These are phyloP conservation scores for Megalurothrips usitatus DNA, from an alignment of 2,888 invertebrate genomes.

Conservation along the genomic window DNA sequence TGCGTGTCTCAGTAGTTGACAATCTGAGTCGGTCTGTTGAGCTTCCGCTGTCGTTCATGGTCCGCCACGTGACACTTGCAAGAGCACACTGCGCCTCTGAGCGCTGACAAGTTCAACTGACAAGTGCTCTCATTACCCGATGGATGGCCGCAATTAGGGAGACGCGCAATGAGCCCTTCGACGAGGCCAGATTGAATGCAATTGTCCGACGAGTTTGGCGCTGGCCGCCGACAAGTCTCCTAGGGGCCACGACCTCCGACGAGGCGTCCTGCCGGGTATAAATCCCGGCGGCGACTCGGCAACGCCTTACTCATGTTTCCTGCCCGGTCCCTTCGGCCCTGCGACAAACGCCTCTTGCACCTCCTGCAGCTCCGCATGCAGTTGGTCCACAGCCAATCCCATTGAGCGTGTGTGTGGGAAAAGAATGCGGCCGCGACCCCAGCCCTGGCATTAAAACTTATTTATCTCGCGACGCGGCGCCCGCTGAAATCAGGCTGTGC, in stretches of 20 bases:
- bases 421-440: not conserved
- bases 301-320: constrained; percentile 22
- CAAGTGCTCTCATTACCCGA: not conserved
- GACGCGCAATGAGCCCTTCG: not conserved
- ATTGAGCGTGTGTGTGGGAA: constrained; percentile 8
- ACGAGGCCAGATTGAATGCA: not conserved
- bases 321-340: not conserved
- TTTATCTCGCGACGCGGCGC: not conserved
- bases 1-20: no score
- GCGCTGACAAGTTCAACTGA: no score
- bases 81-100: no score
- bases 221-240: not conserved
- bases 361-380: not conserved
- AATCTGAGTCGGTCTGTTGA: no score
- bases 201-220: not conserved
- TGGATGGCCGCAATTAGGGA: not conserved
- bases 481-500: not conserved
- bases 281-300: not conserved
- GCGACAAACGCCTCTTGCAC: not conserved
- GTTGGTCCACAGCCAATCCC: not conserved
- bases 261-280: not conserved
- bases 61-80: no score
- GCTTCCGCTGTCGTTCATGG: no score
- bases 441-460: not conserved
- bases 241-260: no score